Percentiles rank a stretch among this genome's conserved stretches.
Conservation (phyloP, 2,888 invertebrate species). For the Drosophila limbata region DNA sequence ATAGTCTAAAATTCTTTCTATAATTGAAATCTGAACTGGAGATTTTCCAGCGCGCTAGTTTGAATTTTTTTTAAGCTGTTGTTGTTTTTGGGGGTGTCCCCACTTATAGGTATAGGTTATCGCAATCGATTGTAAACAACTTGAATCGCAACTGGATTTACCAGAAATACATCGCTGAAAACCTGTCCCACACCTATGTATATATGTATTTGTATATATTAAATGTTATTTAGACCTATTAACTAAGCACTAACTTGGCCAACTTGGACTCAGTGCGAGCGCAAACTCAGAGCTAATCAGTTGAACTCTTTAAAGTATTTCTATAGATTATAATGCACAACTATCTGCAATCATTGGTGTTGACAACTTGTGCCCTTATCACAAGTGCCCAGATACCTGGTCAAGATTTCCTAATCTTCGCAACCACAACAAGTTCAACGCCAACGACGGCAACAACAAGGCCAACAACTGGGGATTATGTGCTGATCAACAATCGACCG, state of each 20-base stretch:
- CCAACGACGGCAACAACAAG: not conserved
- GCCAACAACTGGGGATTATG: slow-evolving; percentile 43
- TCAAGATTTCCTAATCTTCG: slow-evolving; percentile 59
- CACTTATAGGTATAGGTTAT: slow-evolving; percentile 8
- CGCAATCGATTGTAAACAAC: slow-evolving; percentile 27
- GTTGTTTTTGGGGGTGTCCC: slow-evolving; percentile 25
- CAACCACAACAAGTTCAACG: slow-evolving; percentile 29
- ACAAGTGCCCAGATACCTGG: slow-evolving; percentile 19
- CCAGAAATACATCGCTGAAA: slow-evolving; percentile 51
- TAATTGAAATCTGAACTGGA: slow-evolving; percentile 2
- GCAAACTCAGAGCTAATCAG: slow-evolving; percentile 17
- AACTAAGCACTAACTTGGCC: slow-evolving; percentile 10
- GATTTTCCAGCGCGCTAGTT: slow-evolving; percentile 18
- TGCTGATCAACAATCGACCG: slow-evolving; percentile 77
- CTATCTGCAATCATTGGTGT: slow-evolving; percentile 10
- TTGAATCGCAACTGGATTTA: slow-evolving; percentile 62
- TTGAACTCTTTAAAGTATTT: not conserved
- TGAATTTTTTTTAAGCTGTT: slow-evolving; percentile 5
- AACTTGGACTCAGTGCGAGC: slow-evolving; percentile 28
- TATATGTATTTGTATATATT: slow-evolving; percentile 4
- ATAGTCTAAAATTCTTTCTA: not conserved
- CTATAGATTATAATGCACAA: slow-evolving; percentile 31
- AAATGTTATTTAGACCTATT: slow-evolving; percentile 3
- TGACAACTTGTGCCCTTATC: slow-evolving; percentile 20
- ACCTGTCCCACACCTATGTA: slow-evolving; percentile 50